Evolutionary conservation across 2,113 vertebrate genomes (phyloP), one percentile per base, ranked within the genome.

Genomic region (Saccopteryx leptura): DNA sequence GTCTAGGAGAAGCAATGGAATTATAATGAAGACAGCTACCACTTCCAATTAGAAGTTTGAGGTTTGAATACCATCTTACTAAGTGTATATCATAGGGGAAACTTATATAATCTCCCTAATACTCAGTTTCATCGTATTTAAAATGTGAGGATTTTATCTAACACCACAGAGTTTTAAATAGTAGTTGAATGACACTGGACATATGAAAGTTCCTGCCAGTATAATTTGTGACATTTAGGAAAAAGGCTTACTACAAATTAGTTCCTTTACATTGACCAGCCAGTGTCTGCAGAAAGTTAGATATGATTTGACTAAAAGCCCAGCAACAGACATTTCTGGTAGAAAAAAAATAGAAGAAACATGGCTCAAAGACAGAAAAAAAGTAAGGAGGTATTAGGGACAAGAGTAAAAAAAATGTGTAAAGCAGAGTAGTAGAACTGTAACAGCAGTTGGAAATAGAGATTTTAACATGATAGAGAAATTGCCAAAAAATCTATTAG

Each of bases 401-500:
- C 26, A 61, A 18, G 80, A 65, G 2, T 80, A 80, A 92, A 65
- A 54, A 78, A 74, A 74, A 86, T 26, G 13, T 26, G 1, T 61
- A 91, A 94, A 13, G 46, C 24, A 84, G 56, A 91, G 28, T 66
- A 91, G 21, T 91, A 63, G 52, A 21, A 93, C 21, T 56, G 46
- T 52, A 87, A 92, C 0, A 86, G 56, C 2, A 58, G 21, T 66
- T 76, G 61, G 33, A 97, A 93, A 93, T 75, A 90, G 65, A 75
- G 4, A 94, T 71, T 74, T 97, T 75, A 96, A 80, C 18, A 50
- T 80, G 63, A 82, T 46, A 96, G 58, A 92, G 90, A 92, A 83
- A 88, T 61, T 89, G 19, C 48, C 24, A 94, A 83, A 75, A 96
- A 93, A 93, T 86, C 52, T 90, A 83, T 86, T 94, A 93, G 26